A percentile compares a stretch with the other conserved stretches of the same genome.
These are phyloP conservation scores for Lottia scabra DNA, from an alignment of 2,888 invertebrate species.

Conservation along the genomic window DNA sequence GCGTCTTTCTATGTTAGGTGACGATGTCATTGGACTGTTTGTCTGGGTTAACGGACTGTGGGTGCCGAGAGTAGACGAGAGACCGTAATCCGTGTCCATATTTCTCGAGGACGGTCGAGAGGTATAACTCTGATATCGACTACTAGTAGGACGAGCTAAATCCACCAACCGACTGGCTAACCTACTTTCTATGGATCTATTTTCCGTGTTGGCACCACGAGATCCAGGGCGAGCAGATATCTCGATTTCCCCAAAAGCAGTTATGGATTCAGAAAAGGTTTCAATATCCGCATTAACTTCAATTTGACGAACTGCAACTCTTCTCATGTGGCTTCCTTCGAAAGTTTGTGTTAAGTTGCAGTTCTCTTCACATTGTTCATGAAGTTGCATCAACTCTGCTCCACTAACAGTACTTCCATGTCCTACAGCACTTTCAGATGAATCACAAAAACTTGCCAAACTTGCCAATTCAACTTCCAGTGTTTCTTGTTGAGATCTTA, in stretches of 20 bases:
- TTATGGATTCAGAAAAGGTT: slow-evolving; percentile 50
- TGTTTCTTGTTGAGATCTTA: slow-evolving; percentile 90
- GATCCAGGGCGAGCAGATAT: not conserved
- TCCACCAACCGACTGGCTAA: not conserved
- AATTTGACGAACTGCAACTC: slow-evolving; percentile 78
- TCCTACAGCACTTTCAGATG: slow-evolving; percentile 49
- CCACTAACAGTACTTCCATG: slow-evolving; percentile 47
- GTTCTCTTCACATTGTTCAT: slow-evolving; percentile 55
- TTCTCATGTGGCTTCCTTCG: slow-evolving; percentile 84
- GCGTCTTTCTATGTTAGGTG: not conserved
- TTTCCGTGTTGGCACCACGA: not conserved
- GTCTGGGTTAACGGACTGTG: not conserved
- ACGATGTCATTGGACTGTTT: not conserved
- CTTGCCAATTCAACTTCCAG: slow-evolving; percentile 94
- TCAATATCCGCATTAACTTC: slow-evolving; percentile 57
- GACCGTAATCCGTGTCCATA: not conserved
- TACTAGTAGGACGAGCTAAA: not conserved
- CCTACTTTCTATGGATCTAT: not conserved
- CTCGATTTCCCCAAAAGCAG: slow-evolving; percentile 50
- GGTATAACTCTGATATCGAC: not conserved
- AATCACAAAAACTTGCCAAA: slow-evolving; percentile 94
- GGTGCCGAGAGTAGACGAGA: not conserved
- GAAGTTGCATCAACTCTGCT: slow-evolving; percentile 52
- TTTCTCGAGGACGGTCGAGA: not conserved
- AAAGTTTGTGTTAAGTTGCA: slow-evolving; percentile 53